Conservation (phyloP, 2,113 vertebrate genomes). For the Halichoeres trimaculatus region DNA sequence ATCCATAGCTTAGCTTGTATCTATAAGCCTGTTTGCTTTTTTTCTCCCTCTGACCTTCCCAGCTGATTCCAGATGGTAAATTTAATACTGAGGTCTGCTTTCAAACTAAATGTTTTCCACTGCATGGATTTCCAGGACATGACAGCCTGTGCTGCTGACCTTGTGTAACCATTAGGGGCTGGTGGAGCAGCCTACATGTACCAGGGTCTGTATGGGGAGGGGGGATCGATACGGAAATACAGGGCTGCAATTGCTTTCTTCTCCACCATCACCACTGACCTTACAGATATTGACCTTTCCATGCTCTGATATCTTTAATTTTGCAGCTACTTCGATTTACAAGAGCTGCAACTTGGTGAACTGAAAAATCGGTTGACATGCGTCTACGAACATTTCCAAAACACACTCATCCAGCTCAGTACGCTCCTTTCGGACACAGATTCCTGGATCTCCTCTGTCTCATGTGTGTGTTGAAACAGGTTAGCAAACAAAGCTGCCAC, state of each 20-base stretch:
- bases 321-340: slow-evolving; percentile 5
- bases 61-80: neutral
- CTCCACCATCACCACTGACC: neutral
- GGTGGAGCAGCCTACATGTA: neutral
- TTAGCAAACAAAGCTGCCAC: slow-evolving; percentile 18
- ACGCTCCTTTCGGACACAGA: slow-evolving; percentile 32
- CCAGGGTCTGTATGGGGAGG: neutral
- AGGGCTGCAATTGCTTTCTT: slow-evolving; percentile 4
- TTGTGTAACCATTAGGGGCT: slow-evolving; percentile 29
- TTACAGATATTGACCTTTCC: neutral
- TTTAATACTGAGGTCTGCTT: slow-evolving; percentile 8
- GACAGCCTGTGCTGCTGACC: slow-evolving; percentile 30
- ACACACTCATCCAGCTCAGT: slow-evolving; percentile 5
- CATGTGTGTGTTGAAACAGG: slow-evolving; percentile 44
- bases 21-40: neutral
- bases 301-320: slow-evolving; percentile 32
- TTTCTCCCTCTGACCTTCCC: neutral
- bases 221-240: slow-evolving; percentile 16
- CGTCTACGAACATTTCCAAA: slow-evolving; percentile 28
- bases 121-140: slow-evolving; percentile 1
- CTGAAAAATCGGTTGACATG: slow-evolving; percentile 10
- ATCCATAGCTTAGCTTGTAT: neutral
- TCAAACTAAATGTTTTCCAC: neutral
- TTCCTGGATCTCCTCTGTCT: slow-evolving; percentile 18
- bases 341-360: neutral